These are phyloP conservation scores for Athripsodes cinereus DNA, from an alignment of 2,888 invertebrate genomes.

Conservation along the genomic window DNA sequence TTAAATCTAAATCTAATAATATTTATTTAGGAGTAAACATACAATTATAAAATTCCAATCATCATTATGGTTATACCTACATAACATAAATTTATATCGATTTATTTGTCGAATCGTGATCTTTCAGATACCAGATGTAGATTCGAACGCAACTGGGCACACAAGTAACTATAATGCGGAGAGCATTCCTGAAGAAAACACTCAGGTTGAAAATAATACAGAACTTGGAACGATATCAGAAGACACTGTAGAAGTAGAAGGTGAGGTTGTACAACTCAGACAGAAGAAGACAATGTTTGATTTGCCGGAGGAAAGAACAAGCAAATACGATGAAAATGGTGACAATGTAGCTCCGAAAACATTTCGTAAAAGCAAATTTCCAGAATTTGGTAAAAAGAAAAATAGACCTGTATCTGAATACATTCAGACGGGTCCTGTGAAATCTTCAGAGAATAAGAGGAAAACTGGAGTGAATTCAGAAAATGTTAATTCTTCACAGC, in stretches of 20 bases:
- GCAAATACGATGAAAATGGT: background rate
- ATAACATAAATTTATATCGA: no score
- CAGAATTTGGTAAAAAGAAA: background rate
- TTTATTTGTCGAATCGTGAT: no score
- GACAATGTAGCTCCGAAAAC: background rate
- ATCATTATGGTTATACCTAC: no score
- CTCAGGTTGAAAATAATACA: background rate
- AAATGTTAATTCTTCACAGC: constrained; percentile 35
- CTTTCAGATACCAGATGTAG: background rate
- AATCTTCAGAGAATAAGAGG: constrained; percentile 30
- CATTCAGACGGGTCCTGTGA: constrained; percentile 28
- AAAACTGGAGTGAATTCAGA: constrained; percentile 27
- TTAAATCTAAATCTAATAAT: no score
- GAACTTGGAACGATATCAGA: background rate
- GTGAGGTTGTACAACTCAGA: background rate
- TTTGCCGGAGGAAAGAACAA: background rate
- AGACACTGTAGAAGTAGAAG: background rate
- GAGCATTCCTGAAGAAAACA: background rate
- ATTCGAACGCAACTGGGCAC: background rate
- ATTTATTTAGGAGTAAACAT: no score
- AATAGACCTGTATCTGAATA: constrained; percentile 6
- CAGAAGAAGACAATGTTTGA: background rate
- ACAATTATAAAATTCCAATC: no score
- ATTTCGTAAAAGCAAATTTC: background rate
- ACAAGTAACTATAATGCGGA: background rate